Evolutionary conservation across 1,140 invertebrate species (phyloP).

Genomic region (Drosophila tani): DNA sequence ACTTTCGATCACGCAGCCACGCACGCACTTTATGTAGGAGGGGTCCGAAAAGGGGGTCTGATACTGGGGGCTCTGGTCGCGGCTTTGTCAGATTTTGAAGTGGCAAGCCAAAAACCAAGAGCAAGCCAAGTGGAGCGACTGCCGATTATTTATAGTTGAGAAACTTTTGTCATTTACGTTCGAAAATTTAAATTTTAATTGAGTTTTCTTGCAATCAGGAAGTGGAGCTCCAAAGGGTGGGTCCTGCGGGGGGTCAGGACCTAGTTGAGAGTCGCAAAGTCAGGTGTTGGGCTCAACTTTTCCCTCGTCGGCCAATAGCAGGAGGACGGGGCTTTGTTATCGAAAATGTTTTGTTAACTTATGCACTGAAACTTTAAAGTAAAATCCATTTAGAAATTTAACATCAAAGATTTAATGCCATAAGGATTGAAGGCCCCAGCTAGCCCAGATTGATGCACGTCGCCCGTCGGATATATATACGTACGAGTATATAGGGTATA

Average conservation of each 20-base stretch:
- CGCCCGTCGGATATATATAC: too few species aligned
- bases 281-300: conserved; percentile 73
- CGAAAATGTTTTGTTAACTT: conserved; percentile 74
- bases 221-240: conserved; percentile 6
- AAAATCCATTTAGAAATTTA: conserved; percentile 19
- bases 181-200: conserved; percentile 84
- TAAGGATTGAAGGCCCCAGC: background rate
- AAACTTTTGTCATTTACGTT: conserved; percentile 83
- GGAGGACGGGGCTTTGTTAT: conserved; percentile 45
- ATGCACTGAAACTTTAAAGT: conserved; percentile 19
- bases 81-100: conserved; percentile 75
- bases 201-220: conserved; percentile 73
- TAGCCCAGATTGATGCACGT: background rate
- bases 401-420: conserved; percentile 8
- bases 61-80: conserved; percentile 29
- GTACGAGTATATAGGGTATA: conserved; percentile 12
- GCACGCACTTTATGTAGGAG: conserved; percentile 60
- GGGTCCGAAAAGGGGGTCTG: background rate
- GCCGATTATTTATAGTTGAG: conserved; percentile 83
- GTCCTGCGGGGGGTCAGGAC: background rate
- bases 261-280: conserved; percentile 62
- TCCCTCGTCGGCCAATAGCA: conserved; percentile 25
- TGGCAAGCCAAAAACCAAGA: conserved; percentile 66
- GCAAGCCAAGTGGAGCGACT: conserved; percentile 66
- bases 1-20: conserved; percentile 80